Evolutionary conservation across 2,113 vertebrate species (phyloP), one percentile per base, ranked within the genome.

Genomic region (Hoplias malabaricus): DNA sequence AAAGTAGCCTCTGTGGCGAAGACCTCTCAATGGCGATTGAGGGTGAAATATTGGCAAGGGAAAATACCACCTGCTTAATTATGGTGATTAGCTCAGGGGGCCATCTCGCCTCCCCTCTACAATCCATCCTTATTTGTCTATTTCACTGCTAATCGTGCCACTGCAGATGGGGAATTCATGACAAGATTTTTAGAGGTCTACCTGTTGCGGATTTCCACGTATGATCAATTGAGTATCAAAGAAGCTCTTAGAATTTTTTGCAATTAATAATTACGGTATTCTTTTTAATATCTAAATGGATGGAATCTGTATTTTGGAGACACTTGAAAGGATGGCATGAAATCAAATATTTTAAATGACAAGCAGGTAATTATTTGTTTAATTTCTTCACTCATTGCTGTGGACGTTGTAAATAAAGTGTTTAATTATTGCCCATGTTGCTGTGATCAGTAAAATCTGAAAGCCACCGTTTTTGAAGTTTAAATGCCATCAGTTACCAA

Each of bases 1-100:
- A 92, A 89, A 88, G 81, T 61, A 77, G 79, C 83, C 84, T 82
- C 53, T 23, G 75, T 82, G 85, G 73, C 82, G 81, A 79, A 86
- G 85, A 88, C 83, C 80, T 63, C 80, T 23, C 43, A 43, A 78
- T 80, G 83, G 80, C 86, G 86, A 88, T 86, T 87, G 82, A 21
- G 33, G 81, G 69, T 86, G 80, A 89, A 78, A 65, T 63, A 80
- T 84, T 69, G 50, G 81, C 62, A 71, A 57, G 42, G 48, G 80
- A 85, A 80, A 78, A 77, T 67, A 87, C 33, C 79, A 73, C 75
- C 74, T 84, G 69, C 75, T 83, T 86, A 87, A 90, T 84, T 85
- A 79, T 82, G 74, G 83, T 84, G 78, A 88, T 87, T 79, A 86
- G 80, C 40, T 59, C 40, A 61, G 66, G 77, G 61, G 70, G 69